Percentiles rank a stretch among this genome's conserved stretches.
phyloP scores from a whole-genome alignment of 2,113 vertebrate genomes.

The Oncorhynchus masou region DNA sequence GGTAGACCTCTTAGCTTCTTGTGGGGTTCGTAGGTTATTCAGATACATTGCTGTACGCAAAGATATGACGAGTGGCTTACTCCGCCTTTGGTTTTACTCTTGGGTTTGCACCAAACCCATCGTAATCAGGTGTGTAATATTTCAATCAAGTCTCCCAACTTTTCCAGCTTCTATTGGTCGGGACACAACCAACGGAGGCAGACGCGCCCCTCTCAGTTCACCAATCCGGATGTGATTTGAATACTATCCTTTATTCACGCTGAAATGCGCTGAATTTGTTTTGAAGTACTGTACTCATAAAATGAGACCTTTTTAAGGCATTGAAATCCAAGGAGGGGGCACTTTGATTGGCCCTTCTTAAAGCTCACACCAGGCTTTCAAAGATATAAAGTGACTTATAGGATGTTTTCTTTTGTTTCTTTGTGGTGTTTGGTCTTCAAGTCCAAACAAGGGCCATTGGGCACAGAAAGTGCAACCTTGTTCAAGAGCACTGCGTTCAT shows the following conservation, averaged over 20 bases:
- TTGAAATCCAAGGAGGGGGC: slow-evolving; percentile 66
- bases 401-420: slow-evolving; percentile 15
- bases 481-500: slow-evolving; percentile 32
- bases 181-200: slow-evolving; percentile 3
- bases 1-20: slow-evolving; percentile 39
- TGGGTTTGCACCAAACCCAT: too few relatives aligned
- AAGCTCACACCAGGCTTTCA: slow-evolving; percentile 66
- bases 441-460: slow-evolving; percentile 14
- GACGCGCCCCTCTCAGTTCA: slow-evolving; percentile 18
- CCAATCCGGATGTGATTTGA: slow-evolving; percentile 37
- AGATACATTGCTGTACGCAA: background rate
- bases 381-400: slow-evolving; percentile 66
- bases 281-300: slow-evolving; percentile 78
- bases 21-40: slow-evolving; percentile 40
- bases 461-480: too few relatives aligned
- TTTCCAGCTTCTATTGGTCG: slow-evolving; percentile 16
- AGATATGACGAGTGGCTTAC: background rate
- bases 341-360: slow-evolving; percentile 55
- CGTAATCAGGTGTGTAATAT: slow-evolving; percentile 13
- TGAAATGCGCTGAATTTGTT: slow-evolving; percentile 65
- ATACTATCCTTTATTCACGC: slow-evolving; percentile 56
- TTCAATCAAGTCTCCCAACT: slow-evolving; percentile 47
- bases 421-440: slow-evolving; percentile 44
- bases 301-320: slow-evolving; percentile 73
- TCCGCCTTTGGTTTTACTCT: too few relatives aligned